phyloP scores from a whole-genome alignment of 2,113 vertebrate species.

The Gadus chalcogrammus region DNA sequence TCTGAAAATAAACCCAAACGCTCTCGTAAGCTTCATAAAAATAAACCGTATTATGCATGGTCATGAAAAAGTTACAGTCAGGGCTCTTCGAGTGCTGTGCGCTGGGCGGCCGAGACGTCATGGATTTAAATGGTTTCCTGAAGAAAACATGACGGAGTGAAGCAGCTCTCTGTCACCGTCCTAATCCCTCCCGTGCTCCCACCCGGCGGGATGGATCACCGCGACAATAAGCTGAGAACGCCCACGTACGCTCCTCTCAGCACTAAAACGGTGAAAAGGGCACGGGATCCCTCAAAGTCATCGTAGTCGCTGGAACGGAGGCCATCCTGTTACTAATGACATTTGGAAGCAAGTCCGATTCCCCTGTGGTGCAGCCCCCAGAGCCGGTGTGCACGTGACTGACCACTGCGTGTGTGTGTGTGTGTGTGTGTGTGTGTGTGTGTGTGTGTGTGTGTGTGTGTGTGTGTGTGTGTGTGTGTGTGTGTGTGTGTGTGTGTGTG shows the following conservation, averaged over 20 bases:
- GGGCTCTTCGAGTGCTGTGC: background rate
- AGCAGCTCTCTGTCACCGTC: constrained; percentile 26
- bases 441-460: background rate
- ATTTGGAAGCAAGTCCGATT: constrained; percentile 41
- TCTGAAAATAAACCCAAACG: constrained; percentile 15
- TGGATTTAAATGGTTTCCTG: constrained; percentile 15
- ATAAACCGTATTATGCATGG: constrained; percentile 10
- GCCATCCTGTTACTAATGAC: constrained; percentile 40
- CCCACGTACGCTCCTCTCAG: constrained; percentile 32
- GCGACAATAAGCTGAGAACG: constrained; percentile 27
- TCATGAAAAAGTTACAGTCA: background rate
- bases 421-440: no score
- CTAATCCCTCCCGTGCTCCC: constrained; percentile 36
- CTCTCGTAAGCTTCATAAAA: background rate
- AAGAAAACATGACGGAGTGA: background rate
- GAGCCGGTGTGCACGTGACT: no score
- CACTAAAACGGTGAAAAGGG: constrained; percentile 47
- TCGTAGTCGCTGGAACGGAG: constrained; percentile 34
- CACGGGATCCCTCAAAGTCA: constrained; percentile 52
- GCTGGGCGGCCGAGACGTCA: constrained; percentile 6
- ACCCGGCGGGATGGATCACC: constrained; percentile 32
- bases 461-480: constrained; percentile 10
- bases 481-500: background rate
- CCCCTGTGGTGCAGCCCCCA: constrained; percentile 9
- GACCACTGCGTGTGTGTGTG: no score